These are phyloP conservation scores for Andrena bicolor DNA, from an alignment of 2,888 invertebrate species.

Conservation along the genomic window DNA sequence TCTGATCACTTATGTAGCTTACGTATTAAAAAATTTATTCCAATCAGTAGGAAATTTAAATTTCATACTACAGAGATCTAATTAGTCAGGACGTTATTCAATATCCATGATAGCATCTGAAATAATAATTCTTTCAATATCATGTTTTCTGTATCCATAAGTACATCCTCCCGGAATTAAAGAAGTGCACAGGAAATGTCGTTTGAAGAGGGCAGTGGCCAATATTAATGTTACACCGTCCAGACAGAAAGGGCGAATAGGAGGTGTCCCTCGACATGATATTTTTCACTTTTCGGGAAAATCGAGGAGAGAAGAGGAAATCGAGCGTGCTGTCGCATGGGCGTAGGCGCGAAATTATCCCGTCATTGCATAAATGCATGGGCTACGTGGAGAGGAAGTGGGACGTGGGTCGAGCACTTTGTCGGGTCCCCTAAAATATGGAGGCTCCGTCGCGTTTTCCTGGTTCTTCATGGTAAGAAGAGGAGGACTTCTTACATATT, in stretches of 20 bases:
- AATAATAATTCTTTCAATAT: too few species aligned
- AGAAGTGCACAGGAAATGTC: neutral
- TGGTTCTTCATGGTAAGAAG: constrained; percentile 75
- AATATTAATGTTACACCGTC: neutral
- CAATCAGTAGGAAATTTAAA: too few species aligned
- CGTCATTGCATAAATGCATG: constrained; percentile 81
- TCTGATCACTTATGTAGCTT: neutral
- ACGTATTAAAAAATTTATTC: neutral
- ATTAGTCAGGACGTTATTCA: too few species aligned
- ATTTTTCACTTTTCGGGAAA: constrained; percentile 44
- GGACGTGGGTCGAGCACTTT: constrained; percentile 72
- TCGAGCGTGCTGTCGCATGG: constrained; percentile 73
- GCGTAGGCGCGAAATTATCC: constrained; percentile 79
- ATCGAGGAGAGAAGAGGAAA: constrained; percentile 63
- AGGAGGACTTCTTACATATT: constrained; percentile 79
- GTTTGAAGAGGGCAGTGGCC: neutral
- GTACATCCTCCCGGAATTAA: neutral
- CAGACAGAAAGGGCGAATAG: neutral
- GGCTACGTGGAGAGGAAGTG: constrained; percentile 69
- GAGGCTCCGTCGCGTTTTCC: constrained; percentile 72
- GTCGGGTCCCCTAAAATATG: constrained; percentile 76
- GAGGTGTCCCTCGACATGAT: constrained; percentile 6
- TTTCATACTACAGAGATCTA: too few species aligned
- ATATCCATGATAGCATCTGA: too few species aligned
- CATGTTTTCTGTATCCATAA: neutral